Evolutionary conservation across 2,888 invertebrate species (phyloP), one percentile per base, ranked within the genome.

Genomic region (Coenonympha glycerion): DNA sequence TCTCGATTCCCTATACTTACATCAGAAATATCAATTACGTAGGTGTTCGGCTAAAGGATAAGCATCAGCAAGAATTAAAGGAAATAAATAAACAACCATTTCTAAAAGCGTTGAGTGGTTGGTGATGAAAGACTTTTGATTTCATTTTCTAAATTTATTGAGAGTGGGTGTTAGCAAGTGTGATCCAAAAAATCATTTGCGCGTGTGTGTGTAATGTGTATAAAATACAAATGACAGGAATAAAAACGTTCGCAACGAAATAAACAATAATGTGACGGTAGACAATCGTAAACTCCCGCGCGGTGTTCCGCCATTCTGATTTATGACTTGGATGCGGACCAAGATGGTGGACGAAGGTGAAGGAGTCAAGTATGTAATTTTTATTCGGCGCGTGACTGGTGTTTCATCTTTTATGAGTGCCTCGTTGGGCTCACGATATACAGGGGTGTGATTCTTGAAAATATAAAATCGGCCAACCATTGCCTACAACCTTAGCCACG

Each of bases 261-360:
- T 66, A 67, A 68, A 69, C 68, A 68, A 63, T 67, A 51, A 60
- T 56, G 49, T 56, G 51, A 53, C 53, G 44, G 54, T 60, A 61
- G 71, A 70, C 73, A 69, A 72, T 76, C 72, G 73, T 78, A 79
- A 82, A 75, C 70, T 71, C 70, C 65, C 69, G 72, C 73, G 73
- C 70, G 65, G 62, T 62, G 71, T 69, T 74, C 76, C 79, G 73
- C 77, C 73, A 79, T 80, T 71, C 71, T 79, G 77, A 83, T 80
- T 78, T 72, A 83, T 66, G 68, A 70, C 61, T 84, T 85, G 84
- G 84, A 77, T 54, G 56, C 55, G 62, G 47, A 67, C 81, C 82
- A 84, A 80, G 57, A 69, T 64, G 57, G 42, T 31, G 28, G 39
- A 28, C 28, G 37, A 46, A 52, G 45, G 55, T 49, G 52, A 53